phyloP scores from a whole-genome alignment of 2,113 vertebrate genomes.

The Cervus canadensis region DNA sequence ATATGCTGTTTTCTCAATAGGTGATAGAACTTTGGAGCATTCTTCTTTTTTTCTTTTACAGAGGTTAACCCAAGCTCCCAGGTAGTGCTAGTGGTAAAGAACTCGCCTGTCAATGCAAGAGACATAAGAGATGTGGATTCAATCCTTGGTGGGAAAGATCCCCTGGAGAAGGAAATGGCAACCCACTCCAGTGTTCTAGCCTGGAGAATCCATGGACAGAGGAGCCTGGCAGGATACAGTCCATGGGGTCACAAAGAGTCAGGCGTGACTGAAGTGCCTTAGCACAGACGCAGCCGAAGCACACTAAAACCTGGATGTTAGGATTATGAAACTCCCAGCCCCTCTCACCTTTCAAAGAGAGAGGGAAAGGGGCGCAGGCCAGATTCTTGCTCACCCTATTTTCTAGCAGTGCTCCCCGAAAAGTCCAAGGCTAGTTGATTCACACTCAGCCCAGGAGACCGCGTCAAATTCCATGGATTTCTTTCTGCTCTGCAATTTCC shows the following conservation, averaged over 20 bases:
- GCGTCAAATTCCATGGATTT: neutral
- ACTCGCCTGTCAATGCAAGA: neutral
- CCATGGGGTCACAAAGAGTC: neutral
- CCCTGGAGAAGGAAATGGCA: neutral
- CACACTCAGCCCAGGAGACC: neutral
- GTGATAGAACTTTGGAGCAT: neutral
- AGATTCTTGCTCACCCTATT: neutral
- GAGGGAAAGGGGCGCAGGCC: neutral
- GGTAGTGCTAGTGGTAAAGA: neutral
- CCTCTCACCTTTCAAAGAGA: neutral
- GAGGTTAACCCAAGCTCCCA: neutral
- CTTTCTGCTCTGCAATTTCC: neutral
- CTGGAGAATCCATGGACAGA: neutral
- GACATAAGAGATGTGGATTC: neutral
- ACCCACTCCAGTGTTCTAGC: neutral
- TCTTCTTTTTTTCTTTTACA: neutral
- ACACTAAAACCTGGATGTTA: neutral
- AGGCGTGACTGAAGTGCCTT: neutral
- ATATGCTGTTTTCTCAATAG: neutral
- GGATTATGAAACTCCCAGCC: neutral
- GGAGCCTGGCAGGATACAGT: neutral
- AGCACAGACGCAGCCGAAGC: rapidly evolving
- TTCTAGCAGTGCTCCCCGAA: neutral
- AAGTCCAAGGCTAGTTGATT: neutral
- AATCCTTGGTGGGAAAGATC: neutral